Evolutionary conservation across 2,113 vertebrate species (phyloP).

Genomic region (Tretioscincus oriximinensis): DNA sequence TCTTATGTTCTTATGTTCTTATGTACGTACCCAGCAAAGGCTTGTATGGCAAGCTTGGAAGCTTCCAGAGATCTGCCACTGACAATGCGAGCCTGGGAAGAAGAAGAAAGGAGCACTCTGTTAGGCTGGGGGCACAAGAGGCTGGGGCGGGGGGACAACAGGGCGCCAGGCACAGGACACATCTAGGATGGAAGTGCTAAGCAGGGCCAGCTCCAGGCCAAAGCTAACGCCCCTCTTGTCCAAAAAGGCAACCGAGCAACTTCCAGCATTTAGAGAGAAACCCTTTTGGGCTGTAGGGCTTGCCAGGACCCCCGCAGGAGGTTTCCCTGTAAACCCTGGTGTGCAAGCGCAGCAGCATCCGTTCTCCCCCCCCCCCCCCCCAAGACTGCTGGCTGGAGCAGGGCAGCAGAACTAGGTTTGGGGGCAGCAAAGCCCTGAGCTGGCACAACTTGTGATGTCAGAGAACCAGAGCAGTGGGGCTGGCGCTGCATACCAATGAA

Average conservation of each 20-base stretch:
- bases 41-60: slow-evolving; percentile 76
- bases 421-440: slow-evolving; percentile 69
- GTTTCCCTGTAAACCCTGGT: slow-evolving; percentile 50
- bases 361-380: neutral
- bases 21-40: slow-evolving; percentile 81
- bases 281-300: neutral
- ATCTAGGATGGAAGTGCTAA: slow-evolving; percentile 71
- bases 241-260: slow-evolving; percentile 42
- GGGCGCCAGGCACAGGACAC: slow-evolving; percentile 64
- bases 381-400: slow-evolving; percentile 57
- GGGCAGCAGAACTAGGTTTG: slow-evolving; percentile 57
- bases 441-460: slow-evolving; percentile 53
- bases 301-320: slow-evolving; percentile 14
- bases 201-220: slow-evolving; percentile 80
- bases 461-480: slow-evolving; percentile 61
- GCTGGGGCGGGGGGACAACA: slow-evolving; percentile 9
- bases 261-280: slow-evolving; percentile 53
- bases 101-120: slow-evolving; percentile 51
- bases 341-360: neutral
- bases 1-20: too few relatives aligned
- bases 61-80: slow-evolving; percentile 73
- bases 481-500: slow-evolving; percentile 62
- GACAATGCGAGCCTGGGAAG: slow-evolving; percentile 73
- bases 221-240: slow-evolving; percentile 55
- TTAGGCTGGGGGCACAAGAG: neutral